phyloP scores from a whole-genome alignment of 2,113 vertebrate genomes.

The Amblyopsis rosae region DNA sequence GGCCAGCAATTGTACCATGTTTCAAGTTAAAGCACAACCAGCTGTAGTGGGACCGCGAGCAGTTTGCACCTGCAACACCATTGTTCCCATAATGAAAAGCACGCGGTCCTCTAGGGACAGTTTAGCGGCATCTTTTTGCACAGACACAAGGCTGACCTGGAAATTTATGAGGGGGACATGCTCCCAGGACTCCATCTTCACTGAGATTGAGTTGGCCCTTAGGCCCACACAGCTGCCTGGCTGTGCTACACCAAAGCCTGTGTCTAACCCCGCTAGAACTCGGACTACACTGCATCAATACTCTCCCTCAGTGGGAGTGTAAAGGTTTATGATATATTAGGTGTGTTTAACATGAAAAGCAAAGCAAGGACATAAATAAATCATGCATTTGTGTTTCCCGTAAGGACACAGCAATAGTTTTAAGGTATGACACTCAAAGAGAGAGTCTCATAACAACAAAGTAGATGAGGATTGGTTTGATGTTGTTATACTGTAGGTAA shows the following conservation, averaged over 20 bases:
- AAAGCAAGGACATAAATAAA: slow-evolving; percentile 27
- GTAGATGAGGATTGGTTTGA: no score
- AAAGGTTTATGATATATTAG: slow-evolving; percentile 13
- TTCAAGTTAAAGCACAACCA: slow-evolving; percentile 51
- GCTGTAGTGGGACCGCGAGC: slow-evolving; percentile 40
- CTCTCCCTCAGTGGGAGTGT: slow-evolving; percentile 3
- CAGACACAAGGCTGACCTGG: slow-evolving; percentile 26
- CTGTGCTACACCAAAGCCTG: slow-evolving; percentile 26
- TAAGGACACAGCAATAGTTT: not conserved
- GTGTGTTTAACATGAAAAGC: not conserved
- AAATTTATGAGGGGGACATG: slow-evolving; percentile 48
- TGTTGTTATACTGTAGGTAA: no score
- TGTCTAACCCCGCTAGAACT: not conserved
- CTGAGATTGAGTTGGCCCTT: slow-evolving; percentile 40
- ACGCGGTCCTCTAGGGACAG: slow-evolving; percentile 38
- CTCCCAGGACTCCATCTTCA: slow-evolving; percentile 35
- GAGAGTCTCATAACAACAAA: no score
- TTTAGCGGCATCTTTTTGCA: slow-evolving; percentile 23
- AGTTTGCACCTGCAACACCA: slow-evolving; percentile 63
- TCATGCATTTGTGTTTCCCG: slow-evolving; percentile 18
- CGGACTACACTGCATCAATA: slow-evolving; percentile 11
- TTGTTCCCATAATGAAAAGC: slow-evolving; percentile 64
- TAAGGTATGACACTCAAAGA: no score
- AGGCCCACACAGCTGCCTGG: not conserved
- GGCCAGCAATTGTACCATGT: slow-evolving; percentile 15